phyloP scores from a whole-genome alignment of 2,113 vertebrate species.

The Brienomyrus brachyistius region DNA sequence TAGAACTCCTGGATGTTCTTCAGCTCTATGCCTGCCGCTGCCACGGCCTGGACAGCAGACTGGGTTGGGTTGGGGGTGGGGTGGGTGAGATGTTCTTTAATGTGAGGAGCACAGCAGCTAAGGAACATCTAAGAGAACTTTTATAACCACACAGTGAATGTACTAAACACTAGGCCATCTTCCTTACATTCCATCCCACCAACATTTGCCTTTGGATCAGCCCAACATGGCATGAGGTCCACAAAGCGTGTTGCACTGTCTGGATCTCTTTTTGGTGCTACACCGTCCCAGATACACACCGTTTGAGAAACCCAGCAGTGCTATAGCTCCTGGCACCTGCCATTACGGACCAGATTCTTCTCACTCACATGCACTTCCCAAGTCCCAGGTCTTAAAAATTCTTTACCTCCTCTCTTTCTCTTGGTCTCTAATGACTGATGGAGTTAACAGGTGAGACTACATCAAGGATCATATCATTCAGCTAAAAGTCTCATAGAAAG shows the following conservation, averaged over 20 bases:
- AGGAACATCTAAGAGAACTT: neutral
- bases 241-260: neutral
- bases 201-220: neutral
- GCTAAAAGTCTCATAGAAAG: neutral
- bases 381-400: neutral
- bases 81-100: neutral
- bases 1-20: slow-evolving; percentile 90
- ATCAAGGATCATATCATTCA: neutral
- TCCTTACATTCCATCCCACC: neutral
- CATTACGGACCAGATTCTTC: neutral
- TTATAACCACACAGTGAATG: neutral
- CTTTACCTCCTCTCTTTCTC: neutral
- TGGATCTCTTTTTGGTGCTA: neutral
- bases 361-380: neutral
- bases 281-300: neutral
- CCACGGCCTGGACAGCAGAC: slow-evolving; percentile 78
- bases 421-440: neutral
- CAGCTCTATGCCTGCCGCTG: slow-evolving; percentile 77
- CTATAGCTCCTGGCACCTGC: neutral
- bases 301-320: neutral
- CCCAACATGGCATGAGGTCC: neutral
- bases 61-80: slow-evolving; percentile 36
- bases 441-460: neutral
- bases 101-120: neutral
- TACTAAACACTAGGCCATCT: neutral